These are phyloP conservation scores for Poeciliopsis presidionis DNA, from an alignment of 2,797 vertebrate genomes.

Conservation along the genomic window DNA sequence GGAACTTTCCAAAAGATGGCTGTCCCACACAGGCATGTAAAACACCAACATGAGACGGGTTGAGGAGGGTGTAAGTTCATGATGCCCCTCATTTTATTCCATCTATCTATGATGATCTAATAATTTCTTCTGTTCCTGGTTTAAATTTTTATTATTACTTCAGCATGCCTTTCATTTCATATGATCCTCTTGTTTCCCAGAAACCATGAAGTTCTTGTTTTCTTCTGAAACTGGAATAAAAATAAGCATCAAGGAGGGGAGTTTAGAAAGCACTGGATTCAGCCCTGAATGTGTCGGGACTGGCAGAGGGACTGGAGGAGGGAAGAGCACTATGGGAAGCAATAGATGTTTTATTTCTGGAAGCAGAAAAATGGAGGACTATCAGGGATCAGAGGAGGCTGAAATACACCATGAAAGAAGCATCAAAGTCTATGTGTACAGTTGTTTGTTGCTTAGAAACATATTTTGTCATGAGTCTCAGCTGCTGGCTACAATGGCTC, in stretches of 20 bases:
- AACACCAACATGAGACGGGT: constrained; percentile 31
- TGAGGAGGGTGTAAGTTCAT: constrained; percentile 6
- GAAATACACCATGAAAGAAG: constrained; percentile 40
- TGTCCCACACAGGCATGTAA: constrained; percentile 18
- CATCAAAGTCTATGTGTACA: constrained; percentile 43
- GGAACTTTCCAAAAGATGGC: constrained; percentile 25
- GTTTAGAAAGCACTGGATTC: constrained; percentile 35
- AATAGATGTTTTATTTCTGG: constrained; percentile 60
- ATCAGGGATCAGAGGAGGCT: constrained; percentile 58
- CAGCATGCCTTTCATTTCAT: constrained; percentile 15
- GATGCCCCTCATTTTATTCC: not conserved
- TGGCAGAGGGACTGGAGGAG: constrained; percentile 58
- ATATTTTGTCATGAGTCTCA: constrained; percentile 56
- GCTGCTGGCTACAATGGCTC: constrained; percentile 59
- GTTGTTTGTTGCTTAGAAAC: constrained; percentile 73
- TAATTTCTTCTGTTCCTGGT: not conserved
- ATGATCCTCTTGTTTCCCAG: constrained; percentile 22
- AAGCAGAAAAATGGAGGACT: constrained; percentile 57
- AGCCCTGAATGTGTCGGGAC: constrained; percentile 32
- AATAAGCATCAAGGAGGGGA: constrained; percentile 28
- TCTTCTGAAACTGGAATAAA: constrained; percentile 44
- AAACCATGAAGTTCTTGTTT: constrained; percentile 33
- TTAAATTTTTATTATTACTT: constrained; percentile 22
- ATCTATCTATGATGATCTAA: constrained; percentile 10
- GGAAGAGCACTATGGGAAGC: constrained; percentile 56